These are phyloP conservation scores for Danio jaintianensis DNA, from an alignment of 2,797 vertebrate species.

Conservation along the genomic window DNA sequence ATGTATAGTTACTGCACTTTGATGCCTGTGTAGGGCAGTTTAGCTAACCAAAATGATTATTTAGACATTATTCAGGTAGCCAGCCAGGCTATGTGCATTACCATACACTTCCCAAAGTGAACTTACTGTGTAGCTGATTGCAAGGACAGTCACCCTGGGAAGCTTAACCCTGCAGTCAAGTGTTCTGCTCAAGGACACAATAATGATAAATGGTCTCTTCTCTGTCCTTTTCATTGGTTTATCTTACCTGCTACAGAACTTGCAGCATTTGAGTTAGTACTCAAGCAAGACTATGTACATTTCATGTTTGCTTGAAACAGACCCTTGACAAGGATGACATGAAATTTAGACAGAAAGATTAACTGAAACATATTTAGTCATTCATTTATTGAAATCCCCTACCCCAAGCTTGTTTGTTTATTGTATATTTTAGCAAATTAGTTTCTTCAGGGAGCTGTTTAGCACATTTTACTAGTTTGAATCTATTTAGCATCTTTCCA, in stretches of 20 bases:
- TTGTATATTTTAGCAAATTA: neutral
- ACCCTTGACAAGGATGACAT: neutral
- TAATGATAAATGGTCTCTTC: slow-evolving; percentile 16
- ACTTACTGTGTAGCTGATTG: slow-evolving; percentile 17
- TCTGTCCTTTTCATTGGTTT: neutral
- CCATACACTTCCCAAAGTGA: neutral
- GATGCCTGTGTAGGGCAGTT: neutral
- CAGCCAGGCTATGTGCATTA: neutral
- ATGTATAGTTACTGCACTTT: no score
- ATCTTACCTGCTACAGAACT: neutral
- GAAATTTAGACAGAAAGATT: neutral
- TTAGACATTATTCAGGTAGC: neutral
- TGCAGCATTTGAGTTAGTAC: neutral
- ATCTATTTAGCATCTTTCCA: no score
- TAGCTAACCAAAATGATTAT: neutral
- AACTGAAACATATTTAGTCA: neutral
- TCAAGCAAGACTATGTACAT: neutral
- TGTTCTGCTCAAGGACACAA: slow-evolving; percentile 12
- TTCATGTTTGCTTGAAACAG: neutral
- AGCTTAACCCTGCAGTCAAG: slow-evolving; percentile 1
- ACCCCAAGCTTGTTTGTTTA: neutral
- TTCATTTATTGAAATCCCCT: neutral
- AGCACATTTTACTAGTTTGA: no score
- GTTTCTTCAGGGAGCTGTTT: neutral
- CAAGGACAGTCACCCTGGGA: slow-evolving; percentile 23